Evolutionary conservation across 2,113 vertebrate species (phyloP).

Genomic region (Larimichthys polyactis): DNA sequence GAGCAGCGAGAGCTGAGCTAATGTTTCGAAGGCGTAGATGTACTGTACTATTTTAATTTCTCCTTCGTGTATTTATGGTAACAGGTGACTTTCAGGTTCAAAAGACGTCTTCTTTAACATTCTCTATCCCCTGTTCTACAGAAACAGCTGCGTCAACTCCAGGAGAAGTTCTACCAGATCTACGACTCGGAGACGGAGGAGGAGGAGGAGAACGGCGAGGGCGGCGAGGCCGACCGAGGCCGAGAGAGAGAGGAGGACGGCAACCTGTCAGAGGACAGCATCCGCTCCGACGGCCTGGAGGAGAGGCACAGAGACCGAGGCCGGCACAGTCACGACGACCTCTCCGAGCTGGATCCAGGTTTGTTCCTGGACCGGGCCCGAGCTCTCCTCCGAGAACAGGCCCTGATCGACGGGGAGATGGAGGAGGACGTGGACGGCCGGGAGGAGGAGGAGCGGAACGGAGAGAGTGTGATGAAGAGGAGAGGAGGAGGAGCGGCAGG

Average conservation of each 20-base stretch:
- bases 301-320: conserved; percentile 72
- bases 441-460: conserved; percentile 87
- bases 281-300: conserved; percentile 93
- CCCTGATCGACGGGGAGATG: conserved; percentile 81
- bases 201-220: conserved; percentile 92
- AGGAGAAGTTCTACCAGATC: conserved; percentile 99
- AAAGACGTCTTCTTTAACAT: not conserved
- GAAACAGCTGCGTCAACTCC: conserved; percentile 99
- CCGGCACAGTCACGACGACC: conserved; percentile 81
- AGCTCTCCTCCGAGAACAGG: conserved; percentile 93
- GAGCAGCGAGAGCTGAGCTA: not conserved
- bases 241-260: conserved; percentile 92
- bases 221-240: conserved; percentile 80
- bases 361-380: conserved; percentile 94
- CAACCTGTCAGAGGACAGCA: conserved; percentile 96
- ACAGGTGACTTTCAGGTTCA: not conserved
- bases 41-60: not conserved
- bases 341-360: conserved; percentile 94
- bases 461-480: conserved; percentile 86
- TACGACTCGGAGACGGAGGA: conserved; percentile 98
- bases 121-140: conserved; percentile 62
- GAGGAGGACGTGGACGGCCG: conserved; percentile 86
- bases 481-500: conserved; percentile 87
- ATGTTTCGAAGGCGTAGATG: not conserved
- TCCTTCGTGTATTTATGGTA: not conserved